Percentiles rank a stretch among this genome's conserved stretches.
Evolutionary conservation across 2,113 vertebrate genomes (phyloP).

Genomic region (Orcinus orca): DNA sequence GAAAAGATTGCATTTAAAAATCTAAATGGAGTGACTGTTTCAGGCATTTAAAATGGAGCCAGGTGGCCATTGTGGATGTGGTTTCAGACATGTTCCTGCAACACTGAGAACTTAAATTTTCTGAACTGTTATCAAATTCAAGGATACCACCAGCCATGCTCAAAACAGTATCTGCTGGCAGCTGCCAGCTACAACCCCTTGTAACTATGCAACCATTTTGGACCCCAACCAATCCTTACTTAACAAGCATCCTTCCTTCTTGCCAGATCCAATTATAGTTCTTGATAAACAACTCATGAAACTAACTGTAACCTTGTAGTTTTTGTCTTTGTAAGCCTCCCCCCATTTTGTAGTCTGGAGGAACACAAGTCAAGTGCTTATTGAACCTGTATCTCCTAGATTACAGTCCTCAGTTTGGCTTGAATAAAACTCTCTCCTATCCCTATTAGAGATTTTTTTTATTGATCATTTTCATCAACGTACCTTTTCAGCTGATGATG

Average conservation of each 20-base stretch:
- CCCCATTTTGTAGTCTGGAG: not conserved
- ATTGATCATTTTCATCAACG: not conserved
- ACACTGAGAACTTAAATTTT: not conserved
- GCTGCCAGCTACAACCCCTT: not conserved
- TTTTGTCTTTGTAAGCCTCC: not conserved
- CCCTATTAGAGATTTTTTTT: not conserved
- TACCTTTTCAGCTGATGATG: not conserved
- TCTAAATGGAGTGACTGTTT: not conserved
- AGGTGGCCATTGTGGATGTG: not conserved
- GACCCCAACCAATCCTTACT: not conserved
- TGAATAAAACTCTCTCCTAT: not conserved
- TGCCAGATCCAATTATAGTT: not conserved
- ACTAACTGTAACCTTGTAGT: not conserved
- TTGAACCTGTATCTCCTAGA: not conserved
- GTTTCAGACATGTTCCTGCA: not conserved
- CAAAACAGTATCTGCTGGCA: not conserved
- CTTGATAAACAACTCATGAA: not conserved
- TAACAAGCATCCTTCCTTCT: not conserved
- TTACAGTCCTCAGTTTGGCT: not conserved
- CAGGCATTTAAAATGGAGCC: not conserved
- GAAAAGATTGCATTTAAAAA: not conserved
- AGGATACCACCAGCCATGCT: not conserved
- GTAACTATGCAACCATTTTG: not conserved
- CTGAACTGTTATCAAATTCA: not conserved
- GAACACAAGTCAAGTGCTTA: not conserved